These are phyloP conservation scores for Aspidiotus destructor DNA, from an alignment of 2,888 invertebrate genomes.

Conservation along the genomic window DNA sequence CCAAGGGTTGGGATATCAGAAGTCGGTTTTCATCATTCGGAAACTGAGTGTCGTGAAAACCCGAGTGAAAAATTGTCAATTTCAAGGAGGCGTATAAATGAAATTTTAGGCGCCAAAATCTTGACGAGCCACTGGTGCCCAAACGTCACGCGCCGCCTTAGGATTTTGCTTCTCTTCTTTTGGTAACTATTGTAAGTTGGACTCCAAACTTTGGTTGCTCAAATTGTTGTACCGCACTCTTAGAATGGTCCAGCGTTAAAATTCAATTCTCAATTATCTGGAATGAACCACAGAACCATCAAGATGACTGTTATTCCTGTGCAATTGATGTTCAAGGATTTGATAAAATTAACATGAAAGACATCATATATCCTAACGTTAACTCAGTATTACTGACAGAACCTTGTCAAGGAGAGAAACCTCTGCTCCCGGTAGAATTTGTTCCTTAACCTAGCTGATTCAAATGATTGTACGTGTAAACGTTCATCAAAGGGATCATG, in stretches of 20 bases:
- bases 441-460: not conserved
- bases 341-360: not conserved
- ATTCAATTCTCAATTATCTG: not conserved
- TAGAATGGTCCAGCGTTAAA: not conserved
- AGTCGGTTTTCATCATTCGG: no score
- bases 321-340: not conserved
- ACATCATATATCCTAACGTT: not conserved
- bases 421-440: not conserved
- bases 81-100: no score
- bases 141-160: no score
- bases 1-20: no score
- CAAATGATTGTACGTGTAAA: not conserved
- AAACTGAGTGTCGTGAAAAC: no score
- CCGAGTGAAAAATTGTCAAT: no score
- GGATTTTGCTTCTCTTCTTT: no score
- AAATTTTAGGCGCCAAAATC: no score
- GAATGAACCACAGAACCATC: slow-evolving; percentile 2
- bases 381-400: not conserved
- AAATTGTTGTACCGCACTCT: not conserved
- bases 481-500: not conserved
- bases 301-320: not conserved
- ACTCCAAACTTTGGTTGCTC: slow-evolving; percentile 1
- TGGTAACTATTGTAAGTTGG: no score
- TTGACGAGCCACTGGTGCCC: no score
- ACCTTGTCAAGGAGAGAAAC: not conserved